Percentiles rank a stretch among this genome's conserved stretches.
Evolutionary conservation across 2,113 vertebrate species (phyloP).

Genomic region (Spheniscus mendiculus): DNA sequence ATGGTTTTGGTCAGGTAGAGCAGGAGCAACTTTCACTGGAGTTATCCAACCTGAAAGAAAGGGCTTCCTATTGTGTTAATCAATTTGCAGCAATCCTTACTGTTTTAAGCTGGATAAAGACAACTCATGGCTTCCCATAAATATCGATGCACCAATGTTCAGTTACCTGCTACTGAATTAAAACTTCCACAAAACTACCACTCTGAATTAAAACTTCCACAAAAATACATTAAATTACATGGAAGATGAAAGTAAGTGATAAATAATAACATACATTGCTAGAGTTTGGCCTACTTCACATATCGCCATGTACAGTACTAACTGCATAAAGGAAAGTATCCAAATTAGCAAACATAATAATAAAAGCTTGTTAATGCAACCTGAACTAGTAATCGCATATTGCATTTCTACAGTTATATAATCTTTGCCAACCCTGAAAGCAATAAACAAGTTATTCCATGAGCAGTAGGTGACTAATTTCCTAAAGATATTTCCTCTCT

Average conservation of each 20-base stretch:
- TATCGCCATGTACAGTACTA: neutral
- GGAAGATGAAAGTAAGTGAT: neutral
- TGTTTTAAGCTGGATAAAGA: neutral
- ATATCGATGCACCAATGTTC: neutral
- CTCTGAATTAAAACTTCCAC: neutral
- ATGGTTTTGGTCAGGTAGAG: neutral
- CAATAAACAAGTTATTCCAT: neutral
- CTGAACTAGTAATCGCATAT: neutral
- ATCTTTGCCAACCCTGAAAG: neutral
- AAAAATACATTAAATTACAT: neutral
- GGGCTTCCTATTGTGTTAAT: neutral
- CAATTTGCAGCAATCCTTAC: neutral
- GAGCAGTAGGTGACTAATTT: neutral
- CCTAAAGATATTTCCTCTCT: neutral
- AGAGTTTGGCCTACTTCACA: neutral
- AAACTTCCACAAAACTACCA: neutral
- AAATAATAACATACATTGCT: neutral
- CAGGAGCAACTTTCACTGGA: constrained; percentile 2
- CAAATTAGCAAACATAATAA: neutral
- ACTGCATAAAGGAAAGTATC: neutral
- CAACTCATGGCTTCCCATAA: neutral
- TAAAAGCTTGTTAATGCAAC: neutral
- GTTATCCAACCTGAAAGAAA: constrained; percentile 71
- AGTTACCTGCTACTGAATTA: neutral
- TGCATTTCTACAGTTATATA: neutral